These are phyloP conservation scores for Mythimna impura DNA, from an alignment of 2,888 invertebrate species.

Conservation along the genomic window DNA sequence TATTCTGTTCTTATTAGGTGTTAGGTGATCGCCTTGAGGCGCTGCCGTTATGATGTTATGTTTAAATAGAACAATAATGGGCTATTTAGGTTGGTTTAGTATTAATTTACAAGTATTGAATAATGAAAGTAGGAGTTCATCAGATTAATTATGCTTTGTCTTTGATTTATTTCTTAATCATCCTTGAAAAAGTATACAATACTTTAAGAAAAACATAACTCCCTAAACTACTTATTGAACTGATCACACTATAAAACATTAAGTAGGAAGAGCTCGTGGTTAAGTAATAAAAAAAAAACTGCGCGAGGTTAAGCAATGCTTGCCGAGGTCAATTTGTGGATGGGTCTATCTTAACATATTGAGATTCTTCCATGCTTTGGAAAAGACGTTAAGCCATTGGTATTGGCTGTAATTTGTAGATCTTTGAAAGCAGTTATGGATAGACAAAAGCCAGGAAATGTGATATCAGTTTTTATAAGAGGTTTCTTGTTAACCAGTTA, in stretches of 20 bases:
- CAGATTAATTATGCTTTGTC: not conserved
- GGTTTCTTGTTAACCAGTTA: too few relatives aligned
- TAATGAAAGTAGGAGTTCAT: too few relatives aligned
- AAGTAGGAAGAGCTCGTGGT: not conserved
- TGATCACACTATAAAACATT: not conserved
- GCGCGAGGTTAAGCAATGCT: too few relatives aligned
- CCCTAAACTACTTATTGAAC: not conserved
- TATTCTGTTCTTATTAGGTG: constrained; percentile 63
- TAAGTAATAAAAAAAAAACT: too few relatives aligned
- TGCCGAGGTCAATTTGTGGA: too few relatives aligned
- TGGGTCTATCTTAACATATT: too few relatives aligned
- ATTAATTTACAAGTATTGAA: not conserved
- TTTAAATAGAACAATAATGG: constrained; percentile 10
- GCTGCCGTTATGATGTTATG: constrained; percentile 42
- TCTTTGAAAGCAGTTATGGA: too few relatives aligned
- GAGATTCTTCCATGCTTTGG: too few relatives aligned
- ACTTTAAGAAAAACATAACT: not conserved
- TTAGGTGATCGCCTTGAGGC: constrained; percentile 61
- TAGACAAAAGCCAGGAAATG: too few relatives aligned
- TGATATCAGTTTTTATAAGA: too few relatives aligned
- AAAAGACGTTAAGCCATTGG: too few relatives aligned
- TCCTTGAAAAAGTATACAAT: not conserved
- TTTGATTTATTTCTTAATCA: not conserved
- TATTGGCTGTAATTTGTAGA: too few relatives aligned
- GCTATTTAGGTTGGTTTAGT: constrained; percentile 19